Evolutionary conservation across 1,140 invertebrate genomes (phyloP), one percentile per base, ranked within the genome.

Genomic region (Leptopilina boulardi): DNA sequence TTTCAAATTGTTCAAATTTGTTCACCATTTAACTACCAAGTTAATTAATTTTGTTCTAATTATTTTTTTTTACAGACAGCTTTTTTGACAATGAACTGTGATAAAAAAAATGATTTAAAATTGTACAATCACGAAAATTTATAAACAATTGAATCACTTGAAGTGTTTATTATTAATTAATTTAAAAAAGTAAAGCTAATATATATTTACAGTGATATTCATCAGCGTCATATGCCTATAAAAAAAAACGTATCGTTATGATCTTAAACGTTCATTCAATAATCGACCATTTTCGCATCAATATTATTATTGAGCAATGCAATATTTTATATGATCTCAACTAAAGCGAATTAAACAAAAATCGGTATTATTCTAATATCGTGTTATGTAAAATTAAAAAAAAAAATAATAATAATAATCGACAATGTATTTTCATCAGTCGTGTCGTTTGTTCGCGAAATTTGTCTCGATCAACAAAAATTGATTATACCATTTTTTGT

Each of bases 201-300:
- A 66, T 66, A 66, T n/a, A n/a, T n/a, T 30, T 66, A 66, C 59
- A 66, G 15, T 30, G 59, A 66, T 56, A 56, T 66, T 66, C 4
- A 30, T 66, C 26, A 66, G 26, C 59, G 59, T 30, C 21, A 21
- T 54, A 18, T 18, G 51, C n/a, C n/a, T n/a, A n/a, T n/a, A 66
- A 30, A 30, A 66, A 34, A 66, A 51, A 4, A 51, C 47, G 23
- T 30, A 26, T 30, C 59, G 59, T 15, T 34, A 23, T 66, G 26
- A 66, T 66, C 15, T 30, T 9, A 66, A 66, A 15, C 59, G 59
- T n/a, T 66, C 59, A n/a, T 6, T n/a, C 26, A 66, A 30, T 66
- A 66, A 34, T 66, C 26, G 59, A 34, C 5, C 9, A 59, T 38
- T 30, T 59, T 26, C 23, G 59, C 23, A 66, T 66, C 56, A 21